Evolutionary conservation across 2,888 invertebrate species (phyloP).

Genomic region (Drosophila kuntzei): DNA sequence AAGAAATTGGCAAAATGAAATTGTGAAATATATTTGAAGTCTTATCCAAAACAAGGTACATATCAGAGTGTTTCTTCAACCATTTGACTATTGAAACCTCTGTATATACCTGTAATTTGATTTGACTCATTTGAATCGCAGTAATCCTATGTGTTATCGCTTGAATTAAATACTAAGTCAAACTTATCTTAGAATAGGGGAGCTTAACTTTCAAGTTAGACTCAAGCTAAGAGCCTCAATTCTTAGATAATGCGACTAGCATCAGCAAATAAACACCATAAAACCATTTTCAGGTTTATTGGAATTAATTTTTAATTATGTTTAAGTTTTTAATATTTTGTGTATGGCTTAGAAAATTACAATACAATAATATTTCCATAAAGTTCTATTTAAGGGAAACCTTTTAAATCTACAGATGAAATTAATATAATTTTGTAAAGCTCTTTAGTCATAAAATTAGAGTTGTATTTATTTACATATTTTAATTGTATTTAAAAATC

Average conservation of each 20-base stretch:
- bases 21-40: slow-evolving; percentile 9
- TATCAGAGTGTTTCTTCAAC: slow-evolving; percentile 56
- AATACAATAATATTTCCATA: too few species aligned
- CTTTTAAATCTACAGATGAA: too few species aligned
- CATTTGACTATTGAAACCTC: slow-evolving; percentile 51
- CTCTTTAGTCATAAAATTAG: too few species aligned
- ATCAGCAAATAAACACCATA: background rate
- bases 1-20: background rate
- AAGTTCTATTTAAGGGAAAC: too few species aligned
- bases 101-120: slow-evolving; percentile 67
- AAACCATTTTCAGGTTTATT: too few species aligned
- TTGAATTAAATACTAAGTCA: slow-evolving; percentile 22
- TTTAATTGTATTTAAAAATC: too few species aligned
- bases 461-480: too few species aligned
- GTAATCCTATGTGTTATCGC: background rate
- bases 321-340: too few species aligned
- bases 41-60: slow-evolving; percentile 67
- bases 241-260: slow-evolving; percentile 66
- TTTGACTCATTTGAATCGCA: slow-evolving; percentile 24
- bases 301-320: background rate
- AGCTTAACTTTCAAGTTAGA: slow-evolving; percentile 61
- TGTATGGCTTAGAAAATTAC: background rate
- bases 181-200: slow-evolving; percentile 73
- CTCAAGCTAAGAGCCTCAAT: slow-evolving; percentile 68
- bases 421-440: too few species aligned